These are phyloP conservation scores for Diachasma alloeum DNA, from an alignment of 1,140 invertebrate species.

Conservation along the genomic window DNA sequence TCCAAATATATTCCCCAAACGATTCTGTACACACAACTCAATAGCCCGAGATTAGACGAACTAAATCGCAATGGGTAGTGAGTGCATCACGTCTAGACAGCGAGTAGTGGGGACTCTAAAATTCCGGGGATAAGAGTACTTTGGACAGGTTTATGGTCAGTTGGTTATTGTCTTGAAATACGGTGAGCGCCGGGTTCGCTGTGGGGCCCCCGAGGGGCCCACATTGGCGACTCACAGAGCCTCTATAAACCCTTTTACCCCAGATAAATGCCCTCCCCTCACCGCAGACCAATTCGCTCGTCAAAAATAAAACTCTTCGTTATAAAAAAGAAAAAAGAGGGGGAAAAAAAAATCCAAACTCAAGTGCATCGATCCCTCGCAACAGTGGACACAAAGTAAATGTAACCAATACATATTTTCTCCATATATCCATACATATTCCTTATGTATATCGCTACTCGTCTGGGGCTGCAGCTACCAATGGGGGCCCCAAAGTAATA, in stretches of 20 bases:
- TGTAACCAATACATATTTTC: slow-evolving; percentile 9
- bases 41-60: background rate
- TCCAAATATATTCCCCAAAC: slow-evolving; percentile 6
- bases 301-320: background rate
- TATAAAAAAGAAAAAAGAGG: background rate
- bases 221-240: background rate
- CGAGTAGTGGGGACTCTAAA: slow-evolving; percentile 20
- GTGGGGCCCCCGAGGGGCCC: slow-evolving; percentile 1
- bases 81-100: background rate
- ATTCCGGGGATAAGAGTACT: slow-evolving; percentile 26
- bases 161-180: slow-evolving; percentile 47
- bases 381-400: slow-evolving; percentile 32
- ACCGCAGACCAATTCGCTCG: background rate
- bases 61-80: background rate
- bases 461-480: slow-evolving; percentile 35
- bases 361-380: background rate
- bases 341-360: background rate
- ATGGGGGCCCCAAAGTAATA: slow-evolving; percentile 45
- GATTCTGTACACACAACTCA: background rate
- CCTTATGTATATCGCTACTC: slow-evolving; percentile 17
- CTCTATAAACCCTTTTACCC: background rate
- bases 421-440: background rate
- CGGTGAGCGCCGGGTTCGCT: background rate
- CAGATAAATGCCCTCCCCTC: background rate
- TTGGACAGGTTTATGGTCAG: slow-evolving; percentile 48